phyloP scores from a whole-genome alignment of 2,113 vertebrate genomes.

The Ellobius talpinus region DNA sequence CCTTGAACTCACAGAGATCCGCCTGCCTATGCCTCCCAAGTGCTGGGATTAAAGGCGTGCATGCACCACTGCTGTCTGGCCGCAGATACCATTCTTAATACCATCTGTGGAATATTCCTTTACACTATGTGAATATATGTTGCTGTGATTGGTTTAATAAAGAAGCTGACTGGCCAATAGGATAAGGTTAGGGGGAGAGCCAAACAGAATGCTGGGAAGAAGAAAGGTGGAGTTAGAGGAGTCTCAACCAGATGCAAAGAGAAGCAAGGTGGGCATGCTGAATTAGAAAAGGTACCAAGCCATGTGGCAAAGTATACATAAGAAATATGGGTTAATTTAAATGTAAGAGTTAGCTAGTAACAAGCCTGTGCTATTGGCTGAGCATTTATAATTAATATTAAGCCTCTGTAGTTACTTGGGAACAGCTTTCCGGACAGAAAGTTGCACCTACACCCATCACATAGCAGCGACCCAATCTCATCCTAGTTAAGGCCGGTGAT shows the following conservation, averaged over 20 bases:
- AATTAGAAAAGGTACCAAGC: not conserved
- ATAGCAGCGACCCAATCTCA: not conserved
- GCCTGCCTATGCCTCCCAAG: too few species aligned
- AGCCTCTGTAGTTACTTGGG: not conserved
- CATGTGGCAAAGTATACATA: not conserved
- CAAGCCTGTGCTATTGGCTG: not conserved
- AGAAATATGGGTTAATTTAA: not conserved
- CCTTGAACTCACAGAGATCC: too few species aligned
- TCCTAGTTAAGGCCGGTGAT: not conserved
- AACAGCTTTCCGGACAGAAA: not conserved
- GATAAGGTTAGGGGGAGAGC: not conserved
- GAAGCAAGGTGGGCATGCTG: not conserved
- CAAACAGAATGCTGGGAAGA: not conserved
- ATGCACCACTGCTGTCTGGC: accelerated
- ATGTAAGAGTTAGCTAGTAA: not conserved
- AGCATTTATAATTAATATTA: not conserved
- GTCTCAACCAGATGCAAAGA: not conserved
- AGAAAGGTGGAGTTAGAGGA: not conserved
- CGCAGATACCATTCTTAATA: not conserved
- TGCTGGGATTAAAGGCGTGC: too few species aligned
- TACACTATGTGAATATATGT: not conserved
- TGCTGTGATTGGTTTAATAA: not conserved
- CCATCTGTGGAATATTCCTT: not conserved
- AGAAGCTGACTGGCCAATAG: not conserved
- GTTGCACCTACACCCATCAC: not conserved